Percentiles rank a stretch among this genome's conserved stretches.
These are phyloP conservation scores for Microtus montanus DNA, from an alignment of 2,113 vertebrate species.

Conservation along the genomic window DNA sequence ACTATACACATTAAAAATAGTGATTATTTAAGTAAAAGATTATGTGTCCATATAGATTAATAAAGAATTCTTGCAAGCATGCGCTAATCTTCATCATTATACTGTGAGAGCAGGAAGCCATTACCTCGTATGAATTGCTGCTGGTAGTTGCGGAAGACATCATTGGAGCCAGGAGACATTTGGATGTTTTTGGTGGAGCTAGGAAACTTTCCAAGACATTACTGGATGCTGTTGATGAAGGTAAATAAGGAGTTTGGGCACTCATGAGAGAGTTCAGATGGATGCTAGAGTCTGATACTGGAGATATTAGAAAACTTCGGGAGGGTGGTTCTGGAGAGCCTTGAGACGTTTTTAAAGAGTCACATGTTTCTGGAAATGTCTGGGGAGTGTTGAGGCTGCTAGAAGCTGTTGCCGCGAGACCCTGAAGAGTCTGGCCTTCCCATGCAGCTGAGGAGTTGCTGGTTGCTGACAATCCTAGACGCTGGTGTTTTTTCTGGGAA, in stretches of 20 bases:
- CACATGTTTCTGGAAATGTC: neutral
- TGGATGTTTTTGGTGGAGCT: neutral
- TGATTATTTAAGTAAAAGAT: neutral
- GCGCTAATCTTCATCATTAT: neutral
- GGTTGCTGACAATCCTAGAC: neutral
- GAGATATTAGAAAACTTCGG: neutral
- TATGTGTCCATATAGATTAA: neutral
- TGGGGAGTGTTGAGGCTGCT: neutral
- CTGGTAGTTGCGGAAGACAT: neutral
- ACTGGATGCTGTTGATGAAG: neutral
- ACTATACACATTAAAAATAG: neutral
- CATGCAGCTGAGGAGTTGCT: neutral
- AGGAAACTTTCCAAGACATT: too few species aligned
- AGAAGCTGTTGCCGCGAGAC: too few species aligned
- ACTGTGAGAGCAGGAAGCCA: neutral
- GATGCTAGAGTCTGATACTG: neutral
- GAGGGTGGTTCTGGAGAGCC: neutral
- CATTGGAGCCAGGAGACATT: rapidly evolving
- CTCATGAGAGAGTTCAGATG: too few species aligned
- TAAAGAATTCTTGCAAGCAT: neutral
- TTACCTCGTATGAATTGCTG: neutral
- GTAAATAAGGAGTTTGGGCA: rapidly evolving
- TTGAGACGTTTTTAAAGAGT: neutral
- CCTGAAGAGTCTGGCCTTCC: neutral
- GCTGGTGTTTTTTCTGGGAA: neutral